These are phyloP conservation scores for Cantharis lateralis DNA, from an alignment of 2,888 invertebrate genomes.

Conservation along the genomic window DNA sequence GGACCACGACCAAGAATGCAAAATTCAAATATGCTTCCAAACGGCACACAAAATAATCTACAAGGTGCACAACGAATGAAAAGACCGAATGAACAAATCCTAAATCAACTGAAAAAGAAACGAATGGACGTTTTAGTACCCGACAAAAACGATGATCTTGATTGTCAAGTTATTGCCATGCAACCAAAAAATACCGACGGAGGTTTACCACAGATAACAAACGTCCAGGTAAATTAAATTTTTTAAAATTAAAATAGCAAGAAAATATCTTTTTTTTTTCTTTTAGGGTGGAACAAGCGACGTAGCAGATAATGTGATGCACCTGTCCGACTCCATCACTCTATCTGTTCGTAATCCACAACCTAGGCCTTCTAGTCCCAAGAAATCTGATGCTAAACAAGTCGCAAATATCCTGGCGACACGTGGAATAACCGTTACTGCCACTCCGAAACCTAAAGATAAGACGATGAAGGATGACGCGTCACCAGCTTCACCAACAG, in stretches of 20 bases:
- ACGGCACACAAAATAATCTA: slow-evolving; percentile 20
- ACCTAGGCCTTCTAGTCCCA: slow-evolving; percentile 54
- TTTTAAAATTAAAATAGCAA: neutral
- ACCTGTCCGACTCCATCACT: slow-evolving; percentile 75
- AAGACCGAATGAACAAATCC: slow-evolving; percentile 51
- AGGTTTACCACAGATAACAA: slow-evolving; percentile 71
- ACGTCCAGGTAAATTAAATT: slow-evolving; percentile 65
- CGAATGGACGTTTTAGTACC: slow-evolving; percentile 69
- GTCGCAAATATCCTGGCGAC: slow-evolving; percentile 79
- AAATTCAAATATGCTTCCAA: neutral
- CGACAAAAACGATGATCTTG: slow-evolving; percentile 73
- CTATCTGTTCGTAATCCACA: slow-evolving; percentile 64
- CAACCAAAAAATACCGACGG: slow-evolving; percentile 72
- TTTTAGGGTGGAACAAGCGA: slow-evolving; percentile 48
- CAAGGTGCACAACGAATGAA: slow-evolving; percentile 43
- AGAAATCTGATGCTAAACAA: slow-evolving; percentile 72
- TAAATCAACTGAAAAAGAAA: slow-evolving; percentile 53
- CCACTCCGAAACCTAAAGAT: slow-evolving; percentile 60
- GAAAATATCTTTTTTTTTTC: slow-evolving; percentile 13
- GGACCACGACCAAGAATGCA: slow-evolving; percentile 36
- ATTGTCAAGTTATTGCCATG: slow-evolving; percentile 76
- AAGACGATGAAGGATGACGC: slow-evolving; percentile 39
- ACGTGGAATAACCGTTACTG: slow-evolving; percentile 77
- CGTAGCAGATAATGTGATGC: slow-evolving; percentile 60
- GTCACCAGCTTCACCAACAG: slow-evolving; percentile 40